Conservation (phyloP, 2,888 invertebrate genomes). For the Drosophila phalerata region DNA sequence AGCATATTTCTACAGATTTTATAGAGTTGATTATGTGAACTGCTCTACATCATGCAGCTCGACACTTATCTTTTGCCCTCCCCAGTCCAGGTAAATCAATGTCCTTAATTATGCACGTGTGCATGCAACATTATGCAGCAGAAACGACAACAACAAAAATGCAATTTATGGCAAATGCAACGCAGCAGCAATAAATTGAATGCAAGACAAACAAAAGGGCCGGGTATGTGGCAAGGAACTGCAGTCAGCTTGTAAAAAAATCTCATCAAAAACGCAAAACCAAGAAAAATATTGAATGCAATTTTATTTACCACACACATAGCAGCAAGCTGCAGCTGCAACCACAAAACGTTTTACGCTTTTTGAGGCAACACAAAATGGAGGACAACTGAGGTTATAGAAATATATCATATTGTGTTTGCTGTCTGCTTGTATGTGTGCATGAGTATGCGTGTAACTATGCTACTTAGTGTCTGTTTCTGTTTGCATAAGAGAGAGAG, state of each 20-base stretch:
- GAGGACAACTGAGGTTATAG: constrained; percentile 49
- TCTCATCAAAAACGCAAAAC: constrained; percentile 67
- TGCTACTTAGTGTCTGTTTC: constrained; percentile 72
- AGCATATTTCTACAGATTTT: not conserved
- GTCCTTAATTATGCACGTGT: constrained; percentile 63
- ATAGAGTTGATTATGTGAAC: constrained; percentile 6
- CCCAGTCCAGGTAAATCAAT: constrained; percentile 32
- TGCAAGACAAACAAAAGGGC: constrained; percentile 57
- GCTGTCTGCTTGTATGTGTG: constrained; percentile 14
- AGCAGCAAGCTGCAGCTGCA: constrained; percentile 10
- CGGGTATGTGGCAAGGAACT: constrained; percentile 16
- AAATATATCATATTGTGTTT: constrained; percentile 66
- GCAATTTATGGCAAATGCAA: constrained; percentile 64
- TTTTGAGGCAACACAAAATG: constrained; percentile 16
- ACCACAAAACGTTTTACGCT: constrained; percentile 48
- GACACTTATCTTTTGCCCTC: constrained; percentile 5
- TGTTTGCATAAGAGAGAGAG: constrained; percentile 57
- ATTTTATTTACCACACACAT: constrained; percentile 68
- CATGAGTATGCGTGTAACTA: constrained; percentile 56
- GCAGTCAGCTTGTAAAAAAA: constrained; percentile 45
- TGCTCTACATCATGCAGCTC: not conserved
- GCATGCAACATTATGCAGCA: constrained; percentile 34
- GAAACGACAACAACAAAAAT: constrained; percentile 25
- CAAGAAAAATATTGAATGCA: constrained; percentile 75
- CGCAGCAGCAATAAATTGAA: constrained; percentile 69